Conservation (phyloP, 23 tunicate genomes). For the Oikopleura albicans region DNA sequence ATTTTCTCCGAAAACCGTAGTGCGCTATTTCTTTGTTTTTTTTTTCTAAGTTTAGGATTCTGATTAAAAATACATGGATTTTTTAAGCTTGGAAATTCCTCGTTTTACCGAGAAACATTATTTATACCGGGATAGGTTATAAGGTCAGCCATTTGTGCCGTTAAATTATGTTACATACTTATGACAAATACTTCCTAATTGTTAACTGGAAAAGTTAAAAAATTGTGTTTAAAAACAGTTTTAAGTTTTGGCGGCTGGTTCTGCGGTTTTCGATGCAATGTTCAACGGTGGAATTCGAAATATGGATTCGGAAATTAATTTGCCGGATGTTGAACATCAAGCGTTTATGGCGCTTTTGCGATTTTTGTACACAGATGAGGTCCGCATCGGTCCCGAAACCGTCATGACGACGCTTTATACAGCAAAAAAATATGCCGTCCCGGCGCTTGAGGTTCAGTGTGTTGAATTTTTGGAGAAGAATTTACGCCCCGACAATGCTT, state of each 20-base stretch:
- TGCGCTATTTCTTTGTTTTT: no score
- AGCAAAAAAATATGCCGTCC: conserved; percentile 93
- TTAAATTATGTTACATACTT: no score
- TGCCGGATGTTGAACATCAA: conserved; percentile 83
- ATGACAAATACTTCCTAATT: no score
- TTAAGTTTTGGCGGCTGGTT: conserved; percentile 53
- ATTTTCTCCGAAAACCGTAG: no score
- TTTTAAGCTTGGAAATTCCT: no score
- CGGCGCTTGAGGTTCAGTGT: conserved; percentile 75
- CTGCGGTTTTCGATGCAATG: conserved; percentile 98
- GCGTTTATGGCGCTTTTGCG: conserved; percentile 52
- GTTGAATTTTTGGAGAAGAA: conserved; percentile 81
- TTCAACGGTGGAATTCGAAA: conserved; percentile 76
- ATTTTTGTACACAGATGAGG: conserved; percentile 86
- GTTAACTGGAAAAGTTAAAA: no score
- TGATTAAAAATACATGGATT: no score
- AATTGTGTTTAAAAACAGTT: not conserved
- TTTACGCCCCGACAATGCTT: conserved; percentile 77
- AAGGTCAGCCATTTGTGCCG: no score
- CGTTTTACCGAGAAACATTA: no score
- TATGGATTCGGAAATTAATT: conserved; percentile 48
- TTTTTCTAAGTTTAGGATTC: no score
- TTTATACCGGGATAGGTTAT: no score
- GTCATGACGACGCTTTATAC: conserved; percentile 97
- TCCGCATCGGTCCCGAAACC: conserved; percentile 72